A percentile compares a stretch with the other conserved stretches of the same genome.
Conservation (phyloP, 2,797 vertebrate genomes). For the Merluccius polli region DNA sequence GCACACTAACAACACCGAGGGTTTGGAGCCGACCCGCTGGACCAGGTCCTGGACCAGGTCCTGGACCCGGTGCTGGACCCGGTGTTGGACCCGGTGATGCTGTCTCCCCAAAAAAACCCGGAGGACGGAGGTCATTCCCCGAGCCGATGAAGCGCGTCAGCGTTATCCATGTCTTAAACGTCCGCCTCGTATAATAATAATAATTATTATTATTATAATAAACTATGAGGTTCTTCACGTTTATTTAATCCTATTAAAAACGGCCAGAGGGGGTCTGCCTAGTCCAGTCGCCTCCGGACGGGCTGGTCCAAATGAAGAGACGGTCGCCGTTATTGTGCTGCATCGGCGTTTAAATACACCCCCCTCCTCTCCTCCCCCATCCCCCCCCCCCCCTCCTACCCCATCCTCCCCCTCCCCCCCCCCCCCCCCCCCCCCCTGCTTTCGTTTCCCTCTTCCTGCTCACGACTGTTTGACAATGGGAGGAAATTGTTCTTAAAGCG, state of each 20-base stretch:
- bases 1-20: neutral
- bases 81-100: no score
- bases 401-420: constrained; percentile 10
- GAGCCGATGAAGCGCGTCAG: constrained; percentile 42
- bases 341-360: constrained; percentile 69
- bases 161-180: constrained; percentile 36
- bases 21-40: neutral
- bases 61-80: no score
- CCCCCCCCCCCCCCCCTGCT: constrained; percentile 71
- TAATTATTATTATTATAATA: no score
- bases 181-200: no score
- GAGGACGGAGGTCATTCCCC: constrained; percentile 58
- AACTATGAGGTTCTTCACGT: neutral
- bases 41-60: no score
- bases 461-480: constrained; percentile 94
- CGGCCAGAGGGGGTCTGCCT: constrained; percentile 9
- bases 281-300: constrained; percentile 9
- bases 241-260: neutral
- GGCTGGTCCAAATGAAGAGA: constrained; percentile 37
- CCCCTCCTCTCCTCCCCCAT: neutral
- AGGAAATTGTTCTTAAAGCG: constrained; percentile 95
- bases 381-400: no score
- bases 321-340: constrained; percentile 44
- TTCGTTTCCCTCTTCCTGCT: constrained; percentile 98
- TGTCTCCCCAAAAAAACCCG: constrained; percentile 42